These are phyloP conservation scores for Poeciliopsis turneri DNA, from an alignment of 2,797 vertebrate species.

Conservation along the genomic window DNA sequence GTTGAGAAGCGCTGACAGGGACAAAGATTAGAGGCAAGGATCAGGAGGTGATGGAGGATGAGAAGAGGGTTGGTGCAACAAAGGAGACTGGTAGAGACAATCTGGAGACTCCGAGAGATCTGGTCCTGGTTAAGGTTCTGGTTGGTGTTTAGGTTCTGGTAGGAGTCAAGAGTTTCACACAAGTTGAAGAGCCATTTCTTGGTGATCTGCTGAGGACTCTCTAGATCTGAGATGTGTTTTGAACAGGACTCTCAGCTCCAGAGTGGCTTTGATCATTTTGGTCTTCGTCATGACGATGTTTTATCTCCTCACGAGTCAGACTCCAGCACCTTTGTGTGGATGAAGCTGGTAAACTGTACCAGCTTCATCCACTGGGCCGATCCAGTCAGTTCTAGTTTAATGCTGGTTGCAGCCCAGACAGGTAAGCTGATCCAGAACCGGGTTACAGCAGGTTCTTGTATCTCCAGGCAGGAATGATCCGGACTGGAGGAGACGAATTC, in stretches of 20 bases:
- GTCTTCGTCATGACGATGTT: too few relatives aligned
- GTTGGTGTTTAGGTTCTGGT: background rate
- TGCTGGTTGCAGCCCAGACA: too few relatives aligned
- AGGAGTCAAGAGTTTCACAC: too few relatives aligned
- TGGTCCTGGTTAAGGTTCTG: background rate
- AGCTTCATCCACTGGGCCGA: background rate
- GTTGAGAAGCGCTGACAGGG: background rate
- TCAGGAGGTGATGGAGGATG: background rate
- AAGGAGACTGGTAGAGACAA: background rate
- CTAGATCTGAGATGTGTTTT: too few relatives aligned
- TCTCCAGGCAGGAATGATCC: slow-evolving; percentile 92
- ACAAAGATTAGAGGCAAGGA: background rate
- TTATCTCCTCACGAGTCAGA: too few relatives aligned
- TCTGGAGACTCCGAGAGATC: background rate
- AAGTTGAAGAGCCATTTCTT: too few relatives aligned
- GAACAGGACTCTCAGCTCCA: too few relatives aligned
- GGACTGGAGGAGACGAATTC: slow-evolving; percentile 88
- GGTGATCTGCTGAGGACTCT: too few relatives aligned
- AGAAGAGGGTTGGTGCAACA: background rate
- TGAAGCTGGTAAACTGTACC: background rate
- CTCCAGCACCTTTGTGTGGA: background rate
- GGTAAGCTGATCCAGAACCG: background rate
- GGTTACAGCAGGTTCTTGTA: background rate
- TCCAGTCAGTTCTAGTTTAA: background rate
- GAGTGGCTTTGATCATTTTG: too few relatives aligned